A percentile compares a stretch with the other conserved stretches of the same genome.
phyloP scores from a whole-genome alignment of 2,113 vertebrate species.

The Rhea pennata region DNA sequence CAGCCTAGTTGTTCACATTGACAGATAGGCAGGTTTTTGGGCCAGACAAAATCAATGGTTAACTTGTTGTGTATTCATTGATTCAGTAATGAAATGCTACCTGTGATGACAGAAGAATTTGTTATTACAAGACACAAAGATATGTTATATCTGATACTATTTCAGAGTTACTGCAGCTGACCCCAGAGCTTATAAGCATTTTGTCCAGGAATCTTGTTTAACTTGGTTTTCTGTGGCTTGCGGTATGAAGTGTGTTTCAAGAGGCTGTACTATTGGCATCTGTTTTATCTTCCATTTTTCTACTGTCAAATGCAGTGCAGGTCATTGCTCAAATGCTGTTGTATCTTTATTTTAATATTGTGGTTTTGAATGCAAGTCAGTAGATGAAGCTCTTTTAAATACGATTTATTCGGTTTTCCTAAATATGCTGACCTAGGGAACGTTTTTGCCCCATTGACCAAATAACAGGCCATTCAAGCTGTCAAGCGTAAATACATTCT shows the following conservation, averaged over 20 bases:
- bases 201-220: not conserved
- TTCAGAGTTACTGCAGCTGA: not conserved
- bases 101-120: not conserved
- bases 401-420: constrained; percentile 42
- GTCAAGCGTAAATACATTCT: not conserved
- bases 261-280: not conserved
- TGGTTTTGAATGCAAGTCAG: not conserved
- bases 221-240: not conserved
- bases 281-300: not conserved
- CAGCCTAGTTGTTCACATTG: not conserved
- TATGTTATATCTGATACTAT: not conserved
- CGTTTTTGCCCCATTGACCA: constrained; percentile 21
- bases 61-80: constrained; percentile 55
- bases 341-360: not conserved
- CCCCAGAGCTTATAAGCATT: not conserved
- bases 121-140: not conserved
- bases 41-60: constrained; percentile 47
- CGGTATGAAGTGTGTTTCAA: not conserved
- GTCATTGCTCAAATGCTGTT: not conserved
- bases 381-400: constrained; percentile 20
- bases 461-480: constrained; percentile 20
- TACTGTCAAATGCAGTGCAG: not conserved
- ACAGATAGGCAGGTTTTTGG: constrained; percentile 11
- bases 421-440: constrained; percentile 28
- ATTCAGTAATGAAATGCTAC: constrained; percentile 41